Conservation (phyloP, 2,888 invertebrate genomes). For the Dryobotodes eremita region DNA sequence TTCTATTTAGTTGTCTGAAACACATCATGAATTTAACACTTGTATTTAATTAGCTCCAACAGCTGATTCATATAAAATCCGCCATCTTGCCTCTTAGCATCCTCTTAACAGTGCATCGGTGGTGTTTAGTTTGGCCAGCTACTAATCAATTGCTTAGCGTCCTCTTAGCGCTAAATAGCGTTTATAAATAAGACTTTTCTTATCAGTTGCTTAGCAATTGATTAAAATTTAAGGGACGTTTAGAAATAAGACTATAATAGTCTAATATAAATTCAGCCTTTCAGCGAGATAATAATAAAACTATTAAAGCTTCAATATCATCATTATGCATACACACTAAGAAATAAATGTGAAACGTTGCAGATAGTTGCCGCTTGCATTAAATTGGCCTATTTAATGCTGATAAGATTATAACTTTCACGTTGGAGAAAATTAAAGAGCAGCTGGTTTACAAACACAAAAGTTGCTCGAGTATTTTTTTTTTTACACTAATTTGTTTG, state of each 20-base stretch:
- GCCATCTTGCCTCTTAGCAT: too few species aligned
- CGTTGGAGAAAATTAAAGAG: background rate
- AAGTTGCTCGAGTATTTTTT: too few species aligned
- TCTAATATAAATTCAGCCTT: background rate
- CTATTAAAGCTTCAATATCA: conserved; percentile 3
- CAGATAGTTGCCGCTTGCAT: conserved; percentile 9
- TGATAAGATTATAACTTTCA: conserved; percentile 4
- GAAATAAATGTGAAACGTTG: conserved; percentile 16
- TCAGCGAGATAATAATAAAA: conserved; percentile 1
- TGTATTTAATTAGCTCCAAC: background rate
- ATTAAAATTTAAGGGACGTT: too few species aligned
- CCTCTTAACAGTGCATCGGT: too few species aligned
- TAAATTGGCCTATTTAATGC: conserved; percentile 1
- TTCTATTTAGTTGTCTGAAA: background rate
- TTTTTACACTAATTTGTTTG: too few species aligned
- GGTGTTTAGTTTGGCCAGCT: too few species aligned
- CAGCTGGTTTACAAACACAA: background rate
- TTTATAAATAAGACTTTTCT: too few species aligned
- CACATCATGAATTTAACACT: background rate
- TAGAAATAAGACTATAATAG: too few species aligned
- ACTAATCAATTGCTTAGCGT: too few species aligned
- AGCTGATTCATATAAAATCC: too few species aligned
- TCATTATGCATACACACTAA: conserved; percentile 18
- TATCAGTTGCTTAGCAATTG: too few species aligned
- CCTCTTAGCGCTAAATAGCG: too few species aligned